A percentile compares a stretch with the other conserved stretches of the same genome.
Conservation (phyloP, 2,888 invertebrate species). For the Tethea ocularis region DNA sequence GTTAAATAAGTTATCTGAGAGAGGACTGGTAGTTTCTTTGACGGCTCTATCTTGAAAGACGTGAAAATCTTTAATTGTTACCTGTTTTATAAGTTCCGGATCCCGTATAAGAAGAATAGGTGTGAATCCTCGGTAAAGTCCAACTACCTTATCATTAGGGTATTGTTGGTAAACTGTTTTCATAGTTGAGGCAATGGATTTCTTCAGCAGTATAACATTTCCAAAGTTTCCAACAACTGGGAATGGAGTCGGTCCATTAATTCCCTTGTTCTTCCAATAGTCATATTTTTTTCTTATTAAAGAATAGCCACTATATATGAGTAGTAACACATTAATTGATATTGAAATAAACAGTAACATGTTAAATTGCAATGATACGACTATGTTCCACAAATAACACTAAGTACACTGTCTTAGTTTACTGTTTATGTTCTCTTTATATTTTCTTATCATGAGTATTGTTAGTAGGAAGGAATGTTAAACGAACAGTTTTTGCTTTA, state of each 20-base stretch:
- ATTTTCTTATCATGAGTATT: not conserved
- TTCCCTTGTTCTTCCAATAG: conserved; percentile 33
- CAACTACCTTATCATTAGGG: conserved; percentile 16
- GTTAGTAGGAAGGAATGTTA: not conserved
- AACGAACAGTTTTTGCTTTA: not conserved
- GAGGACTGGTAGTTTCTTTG: conserved; percentile 31
- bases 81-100: conserved; percentile 13
- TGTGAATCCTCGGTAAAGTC: conserved; percentile 12
- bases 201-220: conserved; percentile 22
- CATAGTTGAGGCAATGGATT: conserved; percentile 10
- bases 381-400: not conserved
- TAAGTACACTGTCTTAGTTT: not conserved
- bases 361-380: not conserved
- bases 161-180: conserved; percentile 8
- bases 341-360: conserved; percentile 1
- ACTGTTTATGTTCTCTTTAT: not conserved
- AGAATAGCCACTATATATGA: conserved; percentile 1
- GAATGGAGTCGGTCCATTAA: conserved; percentile 30
- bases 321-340: not conserved
- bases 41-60: conserved; percentile 34
- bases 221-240: conserved; percentile 36
- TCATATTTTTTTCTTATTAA: conserved; percentile 23
- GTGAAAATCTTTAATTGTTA: conserved; percentile 15
- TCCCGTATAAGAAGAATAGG: conserved; percentile 15
- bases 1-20: conserved; percentile 42